Evolutionary conservation across 2,113 vertebrate species (phyloP).

Genomic region (Chaetura pelagica): DNA sequence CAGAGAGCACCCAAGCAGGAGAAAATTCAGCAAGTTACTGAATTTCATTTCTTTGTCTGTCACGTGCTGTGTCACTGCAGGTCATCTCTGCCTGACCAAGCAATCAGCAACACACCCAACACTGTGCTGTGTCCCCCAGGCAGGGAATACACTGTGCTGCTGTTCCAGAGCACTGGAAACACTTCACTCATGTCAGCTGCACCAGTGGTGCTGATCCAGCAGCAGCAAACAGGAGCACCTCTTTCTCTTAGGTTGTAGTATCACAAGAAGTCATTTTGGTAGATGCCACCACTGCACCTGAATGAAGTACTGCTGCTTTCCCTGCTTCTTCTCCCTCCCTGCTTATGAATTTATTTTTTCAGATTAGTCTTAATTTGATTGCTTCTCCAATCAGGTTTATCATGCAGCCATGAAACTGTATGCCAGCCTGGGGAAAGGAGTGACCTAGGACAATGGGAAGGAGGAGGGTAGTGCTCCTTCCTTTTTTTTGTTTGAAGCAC

Average conservation of each 20-base stretch:
- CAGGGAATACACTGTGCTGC: background rate
- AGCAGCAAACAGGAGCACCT: background rate
- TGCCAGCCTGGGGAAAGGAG: background rate
- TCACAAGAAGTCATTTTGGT: background rate
- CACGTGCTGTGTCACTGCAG: background rate
- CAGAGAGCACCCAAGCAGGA: slow-evolving; percentile 57
- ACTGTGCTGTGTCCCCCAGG: background rate
- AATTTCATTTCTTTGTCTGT: background rate
- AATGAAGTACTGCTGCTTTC: background rate
- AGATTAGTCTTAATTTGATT: background rate
- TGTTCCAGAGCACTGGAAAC: background rate
- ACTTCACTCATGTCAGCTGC: background rate
- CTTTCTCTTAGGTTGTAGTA: background rate
- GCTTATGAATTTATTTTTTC: background rate
- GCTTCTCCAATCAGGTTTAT: background rate
- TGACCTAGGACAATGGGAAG: background rate
- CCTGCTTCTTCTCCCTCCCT: background rate
- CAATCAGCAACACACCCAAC: background rate
- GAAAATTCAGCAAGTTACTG: slow-evolving; percentile 29
- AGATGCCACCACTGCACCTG: background rate
- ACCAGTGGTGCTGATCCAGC: background rate
- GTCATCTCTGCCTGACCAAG: background rate
- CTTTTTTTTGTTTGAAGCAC: background rate
- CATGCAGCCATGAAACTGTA: background rate
- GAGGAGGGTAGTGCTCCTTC: background rate